Evolutionary conservation across 2,113 vertebrate species (phyloP), one percentile per base, ranked within the genome.

Genomic region (Ornithorhynchus anatinus): DNA sequence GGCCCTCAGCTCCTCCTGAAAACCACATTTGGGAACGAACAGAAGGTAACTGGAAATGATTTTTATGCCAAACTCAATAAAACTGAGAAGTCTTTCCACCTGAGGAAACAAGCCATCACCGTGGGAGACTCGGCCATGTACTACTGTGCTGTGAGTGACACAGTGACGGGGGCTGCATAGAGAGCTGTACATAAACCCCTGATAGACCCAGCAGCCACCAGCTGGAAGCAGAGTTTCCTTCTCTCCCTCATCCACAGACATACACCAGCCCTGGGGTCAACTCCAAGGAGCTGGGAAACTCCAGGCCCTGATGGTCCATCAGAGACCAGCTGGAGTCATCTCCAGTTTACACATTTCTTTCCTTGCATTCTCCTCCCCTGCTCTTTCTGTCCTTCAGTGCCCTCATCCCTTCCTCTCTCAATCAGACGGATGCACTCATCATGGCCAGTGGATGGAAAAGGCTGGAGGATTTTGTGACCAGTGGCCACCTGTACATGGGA

Each of bases 41-140:
- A 29, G 22, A 22, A 33, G 16, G 3, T 4, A 29, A 8, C 22
- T 9, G 13, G 25, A 17, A 27, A 15, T 40, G 61, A 35, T n/a
- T 79, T 84, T 48, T 29, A 22, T 14, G 79, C 69, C 31, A 29
- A 3, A 16, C 62, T 25, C 4, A 8, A 47, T 2, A 75, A 50
- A 27, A 50, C 14, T 3, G 7, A 51, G 1, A 32, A n/a, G 5
- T 69, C 39, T 35, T 72, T 72, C 50, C 71, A 45, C 23, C 60
- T 69, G 47, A 22, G 23, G 51, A 81, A 79, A 48, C 1, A 3
- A 9, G 22, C 25, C 0, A n/a, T 45, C 4, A 20, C 36, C 8
- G 7, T 7, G 13, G 64, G 59, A 7, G 79, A 78, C 47, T 54
- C 60, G 0, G 77, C 72, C 1, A 5, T 69, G 60, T 75, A 78